Evolutionary conservation across 2,888 invertebrate genomes (phyloP), one percentile per base, ranked within the genome.

Genomic region (Melinopterus prodromus): DNA sequence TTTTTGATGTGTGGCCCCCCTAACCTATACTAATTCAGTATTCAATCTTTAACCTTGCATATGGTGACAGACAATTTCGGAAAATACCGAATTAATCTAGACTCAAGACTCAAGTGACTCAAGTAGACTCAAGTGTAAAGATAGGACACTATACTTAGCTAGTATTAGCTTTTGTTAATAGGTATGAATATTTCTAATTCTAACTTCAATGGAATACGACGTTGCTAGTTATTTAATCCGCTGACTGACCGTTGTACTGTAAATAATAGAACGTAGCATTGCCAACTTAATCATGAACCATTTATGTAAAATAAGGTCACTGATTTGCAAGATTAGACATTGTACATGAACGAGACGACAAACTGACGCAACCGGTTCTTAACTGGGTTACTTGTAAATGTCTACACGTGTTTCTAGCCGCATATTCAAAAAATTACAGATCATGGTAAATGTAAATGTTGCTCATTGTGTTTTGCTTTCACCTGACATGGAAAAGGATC

Each of bases 231-330:
- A 53, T 12, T 53, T 53, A 53, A 53, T 53, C 7, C 9, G 5
- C 53, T 53, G 53, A 12, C 9, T 53, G 53, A 53, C 53, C 53
- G 53, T 53, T 53, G 53, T 53, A 53, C 53, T 12, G 53, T 53
- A 53, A 53, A 53, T 53, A 53, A 53, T 53, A 12, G 53, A 53
- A 53, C 53, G 53, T 53, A 53, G 53, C 53, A 53, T 53, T 53
- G 53, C 53, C 53, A 4, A 53, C 53, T 12, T 53, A 53, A 53
- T 53, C 53, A 12, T 53, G 53, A 53, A 53, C 53, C 53, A 53
- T 53, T 53, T 53, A 53, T 53, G 53, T 53, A 53, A 53, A 53
- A 53, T 53, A 53, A 53, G 53, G 53, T 53, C 53, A 53, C 53
- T 53, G 53, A 53, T 53, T 53, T 53, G 53, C 53, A 53, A 53